Evolutionary conservation across 2,797 vertebrate genomes (phyloP).

Genomic region (Pyrocephalus nanus): DNA sequence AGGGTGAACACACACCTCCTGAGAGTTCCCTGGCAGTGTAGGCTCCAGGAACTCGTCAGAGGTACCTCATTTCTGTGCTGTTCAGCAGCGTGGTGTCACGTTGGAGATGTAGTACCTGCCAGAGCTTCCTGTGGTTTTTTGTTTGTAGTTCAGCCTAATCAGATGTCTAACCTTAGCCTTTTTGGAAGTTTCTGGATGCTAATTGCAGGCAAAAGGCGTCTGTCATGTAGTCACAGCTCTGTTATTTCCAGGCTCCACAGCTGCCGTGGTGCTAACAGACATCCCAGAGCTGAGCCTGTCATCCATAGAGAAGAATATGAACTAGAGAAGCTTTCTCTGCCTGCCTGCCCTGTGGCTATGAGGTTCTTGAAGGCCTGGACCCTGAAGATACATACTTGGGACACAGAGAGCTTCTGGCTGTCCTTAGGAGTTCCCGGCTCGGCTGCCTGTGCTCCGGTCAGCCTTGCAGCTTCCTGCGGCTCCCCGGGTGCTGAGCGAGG

Average conservation of each 20-base stretch:
- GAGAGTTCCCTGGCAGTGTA: not conserved
- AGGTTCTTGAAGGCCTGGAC: not conserved
- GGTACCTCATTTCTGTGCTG: not conserved
- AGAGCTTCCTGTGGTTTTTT: not conserved
- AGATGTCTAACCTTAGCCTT: not conserved
- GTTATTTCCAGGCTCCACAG: not conserved
- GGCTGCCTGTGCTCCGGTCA: not conserved
- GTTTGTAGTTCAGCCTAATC: not conserved
- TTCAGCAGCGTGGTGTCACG: fast-evolving
- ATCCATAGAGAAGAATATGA: not conserved
- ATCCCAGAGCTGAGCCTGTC: not conserved
- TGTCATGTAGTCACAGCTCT: not conserved
- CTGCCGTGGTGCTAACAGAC: not conserved
- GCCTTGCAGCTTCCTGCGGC: not conserved
- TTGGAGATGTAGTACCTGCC: not conserved
- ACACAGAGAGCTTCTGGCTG: not conserved
- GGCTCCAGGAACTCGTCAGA: not conserved
- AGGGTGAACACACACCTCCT: not conserved
- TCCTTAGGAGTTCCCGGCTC: not conserved
- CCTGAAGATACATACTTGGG: not conserved
- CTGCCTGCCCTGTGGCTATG: not conserved
- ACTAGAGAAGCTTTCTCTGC: not conserved
- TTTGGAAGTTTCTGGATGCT: not conserved
- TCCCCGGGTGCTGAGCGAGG: not conserved
- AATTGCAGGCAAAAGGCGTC: not conserved